Base-by-base conservation (phyloP, 2,888 invertebrate species). In the Sinohyriopsis cumingii region DNA sequence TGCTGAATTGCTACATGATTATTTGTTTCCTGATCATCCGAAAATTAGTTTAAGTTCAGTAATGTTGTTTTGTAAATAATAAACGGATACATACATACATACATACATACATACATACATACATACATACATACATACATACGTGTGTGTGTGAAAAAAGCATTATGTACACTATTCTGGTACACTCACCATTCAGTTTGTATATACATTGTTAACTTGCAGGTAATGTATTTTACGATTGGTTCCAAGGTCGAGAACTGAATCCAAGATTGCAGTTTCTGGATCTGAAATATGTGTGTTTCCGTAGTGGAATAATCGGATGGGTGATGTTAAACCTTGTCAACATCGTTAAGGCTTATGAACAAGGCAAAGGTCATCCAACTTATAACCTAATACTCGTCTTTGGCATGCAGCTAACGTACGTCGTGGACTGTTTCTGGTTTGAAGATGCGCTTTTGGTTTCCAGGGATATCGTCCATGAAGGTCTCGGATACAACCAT, bases 361-460 rank as follows among this genome's bases (percentile, higher is more conserved):
- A 61, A 9, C 66, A 69, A 59, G 45, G 45, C 12, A 45, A 45
- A 45, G 45, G 45, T 45, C 45, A 45, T 45, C 45, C 45, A 4
- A 45, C 45, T 45, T 15, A 45, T 3, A 67, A 70, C 3, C 59
- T 77, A 22, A 15, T 77, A 9, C 53, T 70, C 7, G 59, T 79
- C 12, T 56, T 54, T 19, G n/a, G 62, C 0, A 68, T 76, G 33
- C 77, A 79, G 33, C 28, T 77, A 18, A 55, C 70, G 20, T 79
- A 79, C 59, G 77, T 79, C 0, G 56, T 57, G 45, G 79, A 79
- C 68, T 77, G 76, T 62, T 79, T 79, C 63, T 79, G 76, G 77
- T 71, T 75, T 24, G 79, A 79, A 55, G 62, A 65, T 53, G 77
- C 75, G 24, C 63, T 77, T 18, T 63, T 79, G 22, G 76, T 79